Evolutionary conservation across 1,140 invertebrate genomes (phyloP).

Genomic region (Gyrodactylus salaris): DNA sequence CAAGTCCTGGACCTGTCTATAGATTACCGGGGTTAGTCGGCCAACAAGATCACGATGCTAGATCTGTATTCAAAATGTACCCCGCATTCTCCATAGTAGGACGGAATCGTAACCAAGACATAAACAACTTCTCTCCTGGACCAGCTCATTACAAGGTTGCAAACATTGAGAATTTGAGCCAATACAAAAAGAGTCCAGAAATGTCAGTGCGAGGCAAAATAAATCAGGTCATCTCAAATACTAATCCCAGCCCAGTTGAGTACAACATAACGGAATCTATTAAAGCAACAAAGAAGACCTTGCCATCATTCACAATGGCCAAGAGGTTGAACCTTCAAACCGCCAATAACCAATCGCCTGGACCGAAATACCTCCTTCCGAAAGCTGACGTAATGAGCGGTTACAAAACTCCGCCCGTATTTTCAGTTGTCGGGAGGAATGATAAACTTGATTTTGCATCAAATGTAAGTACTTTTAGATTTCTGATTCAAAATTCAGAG

Average conservation of each 20-base stretch:
- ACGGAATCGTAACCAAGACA: not conserved
- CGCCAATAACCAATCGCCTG: not conserved
- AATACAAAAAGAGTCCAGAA: not conserved
- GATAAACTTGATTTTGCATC: not conserved
- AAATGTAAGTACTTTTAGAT: not conserved
- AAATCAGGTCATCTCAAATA: not conserved
- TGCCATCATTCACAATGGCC: not conserved
- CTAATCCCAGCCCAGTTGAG: not conserved
- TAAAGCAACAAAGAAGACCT: not conserved
- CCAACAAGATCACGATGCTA: not conserved
- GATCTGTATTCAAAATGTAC: not conserved
- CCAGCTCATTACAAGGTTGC: not conserved
- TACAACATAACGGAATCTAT: not conserved
- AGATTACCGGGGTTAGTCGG: not conserved
- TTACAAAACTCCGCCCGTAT: not conserved
- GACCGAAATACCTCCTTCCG: not conserved
- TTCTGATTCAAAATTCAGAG: not conserved
- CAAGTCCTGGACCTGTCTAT: not conserved
- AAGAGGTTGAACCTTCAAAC: not conserved
- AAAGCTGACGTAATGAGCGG: not conserved
- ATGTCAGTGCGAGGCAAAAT: not conserved
- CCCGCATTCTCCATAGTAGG: not conserved
- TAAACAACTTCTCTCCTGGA: not conserved
- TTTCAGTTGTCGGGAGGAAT: not conserved
- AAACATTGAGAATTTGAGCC: not conserved